Conservation (phyloP, 2,113 vertebrate genomes). For the Chiloscyllium plagiosum region DNA sequence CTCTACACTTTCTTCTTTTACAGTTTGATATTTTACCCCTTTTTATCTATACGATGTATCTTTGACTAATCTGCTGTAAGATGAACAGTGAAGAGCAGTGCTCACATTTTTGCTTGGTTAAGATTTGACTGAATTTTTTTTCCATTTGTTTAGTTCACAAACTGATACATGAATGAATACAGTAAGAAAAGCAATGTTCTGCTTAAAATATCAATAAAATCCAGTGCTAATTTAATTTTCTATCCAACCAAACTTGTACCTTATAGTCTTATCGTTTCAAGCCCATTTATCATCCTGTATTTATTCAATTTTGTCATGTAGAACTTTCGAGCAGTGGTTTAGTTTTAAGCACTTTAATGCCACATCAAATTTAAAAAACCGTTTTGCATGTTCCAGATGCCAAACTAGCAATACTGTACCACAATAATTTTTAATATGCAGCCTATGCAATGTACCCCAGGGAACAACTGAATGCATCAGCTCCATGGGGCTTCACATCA, state of each 20-base stretch:
- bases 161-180: background rate
- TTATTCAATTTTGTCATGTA: background rate
- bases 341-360: background rate
- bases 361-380: background rate
- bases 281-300: background rate
- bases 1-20: background rate
- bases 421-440: constrained; percentile 30
- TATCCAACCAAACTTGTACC: too few relatives aligned
- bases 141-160: background rate
- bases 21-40: background rate
- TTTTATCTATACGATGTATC: background rate
- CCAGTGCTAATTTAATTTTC: background rate
- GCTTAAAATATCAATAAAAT: background rate
- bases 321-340: background rate
- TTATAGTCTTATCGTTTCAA: background rate
- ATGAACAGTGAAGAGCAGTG: background rate
- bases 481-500: constrained; percentile 20
- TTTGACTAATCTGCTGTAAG: background rate
- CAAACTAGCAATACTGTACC: background rate
- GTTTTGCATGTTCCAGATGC: constrained; percentile 21
- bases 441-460: constrained; percentile 4
- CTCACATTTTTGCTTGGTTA: background rate
- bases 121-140: background rate
- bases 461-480: constrained; percentile 36
- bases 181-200: background rate